These are phyloP conservation scores for Noctua janthina DNA, from an alignment of 2,888 invertebrate species.

Conservation along the genomic window DNA sequence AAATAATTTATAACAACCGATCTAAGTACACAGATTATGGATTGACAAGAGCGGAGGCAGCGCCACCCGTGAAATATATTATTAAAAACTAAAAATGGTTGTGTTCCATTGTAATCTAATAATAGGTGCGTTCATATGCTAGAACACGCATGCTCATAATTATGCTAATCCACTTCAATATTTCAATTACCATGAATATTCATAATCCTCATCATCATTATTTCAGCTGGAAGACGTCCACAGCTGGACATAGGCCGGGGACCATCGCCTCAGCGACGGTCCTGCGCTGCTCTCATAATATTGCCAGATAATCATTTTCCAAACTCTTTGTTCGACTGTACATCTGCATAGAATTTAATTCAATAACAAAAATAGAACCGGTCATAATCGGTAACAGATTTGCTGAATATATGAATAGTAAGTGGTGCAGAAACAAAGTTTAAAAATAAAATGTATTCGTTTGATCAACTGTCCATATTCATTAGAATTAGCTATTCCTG, in stretches of 20 bases:
- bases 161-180: no score
- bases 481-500: constrained; percentile 23
- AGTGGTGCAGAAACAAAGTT: constrained; percentile 21
- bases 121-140: no score
- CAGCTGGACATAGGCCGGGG: no score
- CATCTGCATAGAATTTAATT: constrained; percentile 20
- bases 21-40: no score
- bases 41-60: not conserved
- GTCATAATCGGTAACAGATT: constrained; percentile 26
- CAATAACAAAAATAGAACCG: constrained; percentile 20
- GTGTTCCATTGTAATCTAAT: no score
- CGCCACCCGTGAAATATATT: no score
- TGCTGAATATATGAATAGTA: constrained; percentile 46
- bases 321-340: not conserved
- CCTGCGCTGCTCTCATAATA: not conserved
- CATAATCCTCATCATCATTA: no score
- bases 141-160: no score
- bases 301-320: not conserved
- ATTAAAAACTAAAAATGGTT: no score
- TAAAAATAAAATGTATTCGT: constrained; percentile 1
- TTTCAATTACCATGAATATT: no score
- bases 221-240: no score
- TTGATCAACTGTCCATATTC: constrained; percentile 5
- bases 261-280: not conserved
- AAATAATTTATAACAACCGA: no score